A percentile compares a stretch with the other conserved stretches of the same genome.
Evolutionary conservation across 2,797 vertebrate species (phyloP).

Genomic region (Anabas testudineus): DNA sequence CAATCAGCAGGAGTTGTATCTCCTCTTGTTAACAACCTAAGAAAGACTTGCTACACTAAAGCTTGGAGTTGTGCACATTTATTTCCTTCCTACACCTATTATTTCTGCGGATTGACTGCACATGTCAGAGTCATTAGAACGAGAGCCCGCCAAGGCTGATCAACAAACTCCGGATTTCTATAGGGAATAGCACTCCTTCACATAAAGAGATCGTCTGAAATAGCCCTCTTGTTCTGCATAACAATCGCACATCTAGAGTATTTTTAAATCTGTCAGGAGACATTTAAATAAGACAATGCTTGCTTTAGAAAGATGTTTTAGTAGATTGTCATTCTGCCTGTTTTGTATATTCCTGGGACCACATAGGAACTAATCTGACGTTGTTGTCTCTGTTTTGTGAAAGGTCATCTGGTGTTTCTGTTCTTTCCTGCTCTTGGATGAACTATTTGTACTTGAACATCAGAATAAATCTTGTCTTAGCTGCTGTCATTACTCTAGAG

Average conservation of each 20-base stretch:
- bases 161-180: constrained; percentile 56
- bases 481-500: constrained; percentile 68
- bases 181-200: constrained; percentile 50
- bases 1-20: constrained; percentile 15
- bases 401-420: constrained; percentile 45
- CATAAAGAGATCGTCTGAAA: constrained; percentile 50
- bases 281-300: background rate
- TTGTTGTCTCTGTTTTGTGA: constrained; percentile 11
- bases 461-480: constrained; percentile 67
- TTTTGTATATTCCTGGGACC: background rate
- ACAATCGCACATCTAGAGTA: constrained; percentile 45
- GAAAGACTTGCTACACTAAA: constrained; percentile 17
- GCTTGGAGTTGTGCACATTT: constrained; percentile 17
- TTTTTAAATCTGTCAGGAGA: constrained; percentile 58
- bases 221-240: constrained; percentile 33
- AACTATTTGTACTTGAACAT: constrained; percentile 59
- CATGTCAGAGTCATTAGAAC: constrained; percentile 56
- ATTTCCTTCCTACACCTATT: constrained; percentile 28
- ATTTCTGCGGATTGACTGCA: constrained; percentile 46
- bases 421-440: constrained; percentile 33
- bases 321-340: constrained; percentile 24
- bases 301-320: constrained; percentile 18
- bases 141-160: constrained; percentile 50
- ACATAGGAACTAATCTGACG: constrained; percentile 25
- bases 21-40: constrained; percentile 9